phyloP scores from a whole-genome alignment of 2,888 invertebrate genomes.

The Autographa pulchrina region DNA sequence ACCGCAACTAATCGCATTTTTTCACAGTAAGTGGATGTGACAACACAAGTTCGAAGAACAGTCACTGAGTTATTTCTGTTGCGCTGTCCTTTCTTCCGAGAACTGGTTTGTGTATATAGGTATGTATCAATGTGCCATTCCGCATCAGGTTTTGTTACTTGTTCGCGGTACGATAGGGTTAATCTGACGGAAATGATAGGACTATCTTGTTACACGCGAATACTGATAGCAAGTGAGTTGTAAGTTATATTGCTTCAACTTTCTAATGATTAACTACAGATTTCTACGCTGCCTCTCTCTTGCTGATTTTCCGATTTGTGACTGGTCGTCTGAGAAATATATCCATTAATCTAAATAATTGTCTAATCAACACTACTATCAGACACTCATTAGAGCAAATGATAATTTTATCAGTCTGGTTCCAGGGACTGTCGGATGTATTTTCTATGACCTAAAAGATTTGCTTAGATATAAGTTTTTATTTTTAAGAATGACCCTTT shows the following conservation, averaged over 20 bases:
- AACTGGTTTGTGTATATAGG: conserved; percentile 63
- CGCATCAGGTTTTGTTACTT: conserved; percentile 63
- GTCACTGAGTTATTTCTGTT: conserved; percentile 72
- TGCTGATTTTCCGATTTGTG: neutral
- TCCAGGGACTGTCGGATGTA: neutral
- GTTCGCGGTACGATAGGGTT: conserved; percentile 65
- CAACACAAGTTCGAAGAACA: conserved; percentile 66
- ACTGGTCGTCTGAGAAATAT: neutral
- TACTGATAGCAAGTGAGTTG: conserved; percentile 16
- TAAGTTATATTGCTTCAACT: conserved; percentile 10
- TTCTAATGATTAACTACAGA: conserved; percentile 8
- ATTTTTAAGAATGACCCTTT: no score
- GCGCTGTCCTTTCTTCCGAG: conserved; percentile 65
- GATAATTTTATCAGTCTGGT: neutral
- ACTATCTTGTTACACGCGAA: conserved; percentile 50
- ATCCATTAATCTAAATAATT: neutral
- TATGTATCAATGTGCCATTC: conserved; percentile 58
- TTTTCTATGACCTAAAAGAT: no score
- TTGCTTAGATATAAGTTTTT: no score
- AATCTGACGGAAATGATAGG: conserved; percentile 76
- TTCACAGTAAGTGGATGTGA: conserved; percentile 54
- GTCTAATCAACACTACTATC: neutral
- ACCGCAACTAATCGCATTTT: conserved; percentile 29
- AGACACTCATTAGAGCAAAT: neutral
- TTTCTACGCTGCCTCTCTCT: neutral